A percentile compares a stretch with the other conserved stretches of the same genome.
These are phyloP conservation scores for Drosophila sucinea DNA, from an alignment of 1,140 invertebrate species.

Conservation along the genomic window DNA sequence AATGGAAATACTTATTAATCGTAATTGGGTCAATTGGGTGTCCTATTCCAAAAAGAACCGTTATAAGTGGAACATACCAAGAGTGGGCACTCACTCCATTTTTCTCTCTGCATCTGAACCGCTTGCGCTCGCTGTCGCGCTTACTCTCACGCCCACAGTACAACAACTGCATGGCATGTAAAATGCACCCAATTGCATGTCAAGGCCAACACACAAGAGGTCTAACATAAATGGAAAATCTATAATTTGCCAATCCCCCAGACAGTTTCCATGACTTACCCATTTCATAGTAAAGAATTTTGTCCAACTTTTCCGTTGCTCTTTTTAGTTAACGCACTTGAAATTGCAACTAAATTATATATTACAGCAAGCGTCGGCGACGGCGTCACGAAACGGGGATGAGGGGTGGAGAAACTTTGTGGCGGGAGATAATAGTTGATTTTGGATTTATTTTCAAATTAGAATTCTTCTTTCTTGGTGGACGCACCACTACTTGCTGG, in stretches of 20 bases:
- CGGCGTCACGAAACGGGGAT: constrained; percentile 26
- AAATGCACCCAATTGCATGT: constrained; percentile 11
- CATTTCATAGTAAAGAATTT: constrained; percentile 61
- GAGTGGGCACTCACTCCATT: neutral
- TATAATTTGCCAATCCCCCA: constrained; percentile 8
- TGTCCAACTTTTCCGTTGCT: constrained; percentile 9
- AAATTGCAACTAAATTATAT: constrained; percentile 12
- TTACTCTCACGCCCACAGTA: too few relatives aligned
- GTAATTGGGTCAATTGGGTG: constrained; percentile 2
- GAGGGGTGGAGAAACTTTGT: neutral
- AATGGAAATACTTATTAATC: neutral
- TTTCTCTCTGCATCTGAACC: neutral
- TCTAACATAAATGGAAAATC: constrained; percentile 20
- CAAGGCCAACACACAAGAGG: constrained; percentile 7
- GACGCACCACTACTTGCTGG: constrained; percentile 1
- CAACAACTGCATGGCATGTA: constrained; percentile 2
- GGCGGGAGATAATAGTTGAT: neutral
- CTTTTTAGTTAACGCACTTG: constrained; percentile 3
- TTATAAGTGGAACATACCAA: neutral
- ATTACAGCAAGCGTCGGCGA: constrained; percentile 37
- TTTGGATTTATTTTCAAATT: neutral
- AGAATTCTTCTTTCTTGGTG: constrained; percentile 12
- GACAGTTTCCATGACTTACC: constrained; percentile 48
- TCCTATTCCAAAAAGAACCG: neutral
- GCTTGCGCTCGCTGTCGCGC: neutral